Base-by-base conservation (phyloP, 2,888 invertebrate genomes). In the Lampropteryx suffumata region DNA sequence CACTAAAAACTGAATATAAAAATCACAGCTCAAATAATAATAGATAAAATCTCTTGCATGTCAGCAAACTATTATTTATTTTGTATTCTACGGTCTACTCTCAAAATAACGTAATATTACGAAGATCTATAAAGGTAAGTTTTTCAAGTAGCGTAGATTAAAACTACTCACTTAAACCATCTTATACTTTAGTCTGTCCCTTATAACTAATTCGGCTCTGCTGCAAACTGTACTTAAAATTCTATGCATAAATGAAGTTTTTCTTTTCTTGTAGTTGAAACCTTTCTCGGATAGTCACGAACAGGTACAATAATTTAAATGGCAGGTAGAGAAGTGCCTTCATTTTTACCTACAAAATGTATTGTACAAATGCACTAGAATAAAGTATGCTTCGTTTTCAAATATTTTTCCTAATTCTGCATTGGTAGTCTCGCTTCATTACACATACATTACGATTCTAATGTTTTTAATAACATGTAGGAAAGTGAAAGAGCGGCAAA, bases 261-360 rank as follows among this genome's bases (percentile, higher is more conserved):
- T 85, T 84, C 74, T 80, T 80, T 84, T 79, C 82, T 85, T 90
- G 88, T 90, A 90, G 90, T 87, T 90, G 83, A 87, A 87, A 84
- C 90, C 90, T 78, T 90, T 83, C 77, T 90, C 90, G 90, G 90
- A 90, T 86, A 90, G 90, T 84, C 86, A 90, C 76, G 84, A 90
- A 76, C 90, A 90, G 90, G 90, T 90, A 90, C 78, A 78, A 76
- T 11, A 72, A 67, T 66, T 65, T 67, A 75, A 74, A 48, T 44
- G 65, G 74, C 82, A 79, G 84, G 79, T 88, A 84, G 79, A 75
- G 61, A 67, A 76, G 71, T 73, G 75, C 72, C 72, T 77, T 48
- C 27, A 51, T 76, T 72, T 17, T 67, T 70, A 68, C 65, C 59
- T 70, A 64, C 69, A 17, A 63, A 70, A 64, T 66, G 45, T 71